A percentile compares a stretch with the other conserved stretches of the same genome.
Conservation (phyloP, 2,113 vertebrate species). For the Myotis davidii region DNA sequence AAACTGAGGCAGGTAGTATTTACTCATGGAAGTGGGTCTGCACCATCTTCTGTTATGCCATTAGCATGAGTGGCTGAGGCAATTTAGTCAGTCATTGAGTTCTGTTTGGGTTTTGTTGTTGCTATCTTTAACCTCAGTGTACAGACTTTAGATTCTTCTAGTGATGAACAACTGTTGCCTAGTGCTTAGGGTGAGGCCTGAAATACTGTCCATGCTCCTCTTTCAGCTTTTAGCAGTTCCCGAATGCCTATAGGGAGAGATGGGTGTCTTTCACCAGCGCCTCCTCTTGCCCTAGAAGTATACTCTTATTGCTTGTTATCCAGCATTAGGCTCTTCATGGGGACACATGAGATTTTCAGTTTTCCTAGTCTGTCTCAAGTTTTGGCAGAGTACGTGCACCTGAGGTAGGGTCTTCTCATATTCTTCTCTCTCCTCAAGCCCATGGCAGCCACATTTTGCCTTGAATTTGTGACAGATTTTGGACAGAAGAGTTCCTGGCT, state of each 20-base stretch:
- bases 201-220: not conserved
- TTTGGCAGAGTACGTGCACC: not conserved
- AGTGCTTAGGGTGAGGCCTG: not conserved
- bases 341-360: not conserved
- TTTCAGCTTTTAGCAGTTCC: not conserved
- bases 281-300: not conserved
- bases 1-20: not conserved
- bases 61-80: not conserved
- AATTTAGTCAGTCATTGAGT: not conserved
- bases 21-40: not conserved
- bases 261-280: not conserved
- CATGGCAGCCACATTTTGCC: not conserved
- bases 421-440: not conserved
- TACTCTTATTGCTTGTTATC: not conserved
- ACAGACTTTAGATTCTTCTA: not conserved
- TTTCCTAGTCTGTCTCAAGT: not conserved
- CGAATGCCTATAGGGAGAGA: not conserved
- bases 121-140: not conserved
- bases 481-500: not conserved
- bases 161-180: not conserved
- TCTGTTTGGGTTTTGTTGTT: not conserved
- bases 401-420: not conserved
- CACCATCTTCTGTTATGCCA: not conserved
- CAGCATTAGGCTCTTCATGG: not conserved
- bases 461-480: not conserved